Evolutionary conservation across 2,113 vertebrate genomes (phyloP).

Genomic region (cat (Felis catus)): F.catus_Fca126_mat1.0 CM031412.1:146408501-146409000

Average conservation of each 20-base stretch:
- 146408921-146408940: background rate
- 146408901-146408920: background rate
- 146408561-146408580: background rate
- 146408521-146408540: background rate
- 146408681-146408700: background rate
- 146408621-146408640: background rate
- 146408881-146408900: background rate
- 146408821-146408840: background rate
- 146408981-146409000: background rate
- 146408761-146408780: background rate
- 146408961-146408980: background rate
- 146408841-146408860: conserved; percentile 4
- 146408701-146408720: background rate
- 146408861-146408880: background rate
- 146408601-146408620: background rate
- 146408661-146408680: background rate
- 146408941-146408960: background rate
- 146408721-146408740: background rate
- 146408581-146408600: background rate
- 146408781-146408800: background rate
- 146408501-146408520: background rate
- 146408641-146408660: background rate
- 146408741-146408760: too few species aligned
- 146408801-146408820: background rate
- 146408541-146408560: background rate